phyloP scores from a whole-genome alignment of 2,797 vertebrate species.

The Octomys mimax region DNA sequence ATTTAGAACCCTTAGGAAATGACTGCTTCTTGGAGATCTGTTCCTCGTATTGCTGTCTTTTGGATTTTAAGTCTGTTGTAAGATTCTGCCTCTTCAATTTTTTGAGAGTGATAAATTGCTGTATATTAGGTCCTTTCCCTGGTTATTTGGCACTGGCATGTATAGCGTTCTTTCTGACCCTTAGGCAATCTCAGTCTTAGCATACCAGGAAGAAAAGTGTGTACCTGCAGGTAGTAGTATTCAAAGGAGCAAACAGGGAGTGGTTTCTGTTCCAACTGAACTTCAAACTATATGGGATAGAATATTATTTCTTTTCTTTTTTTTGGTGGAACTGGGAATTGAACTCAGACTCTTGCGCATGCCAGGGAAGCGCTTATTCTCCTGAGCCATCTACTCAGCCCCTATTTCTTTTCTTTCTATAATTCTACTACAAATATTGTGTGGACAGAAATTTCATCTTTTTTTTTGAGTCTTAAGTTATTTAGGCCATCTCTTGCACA shows the following conservation, averaged over 20 bases:
- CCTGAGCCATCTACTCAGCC: no score
- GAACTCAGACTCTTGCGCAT: no score
- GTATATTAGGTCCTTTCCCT: background rate
- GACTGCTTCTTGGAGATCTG: background rate
- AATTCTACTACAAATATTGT: background rate
- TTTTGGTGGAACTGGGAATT: no score
- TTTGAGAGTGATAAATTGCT: background rate
- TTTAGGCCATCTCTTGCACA: no score
- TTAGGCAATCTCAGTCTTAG: background rate
- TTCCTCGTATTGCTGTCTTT: background rate
- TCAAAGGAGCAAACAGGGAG: background rate
- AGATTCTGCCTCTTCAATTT: background rate
- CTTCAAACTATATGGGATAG: background rate
- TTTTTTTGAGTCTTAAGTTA: no score
- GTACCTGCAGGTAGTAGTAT: background rate
- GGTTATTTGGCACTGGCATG: background rate
- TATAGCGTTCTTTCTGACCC: background rate
- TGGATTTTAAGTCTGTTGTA: background rate
- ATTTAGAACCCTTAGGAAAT: background rate
- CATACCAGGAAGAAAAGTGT: background rate
- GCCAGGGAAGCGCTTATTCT: no score
- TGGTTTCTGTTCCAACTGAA: background rate
- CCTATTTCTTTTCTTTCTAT: background rate
- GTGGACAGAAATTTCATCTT: background rate
- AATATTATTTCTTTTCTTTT: background rate